Evolutionary conservation across 2,113 vertebrate species (phyloP).

Genomic region (Tichodroma muraria): DNA sequence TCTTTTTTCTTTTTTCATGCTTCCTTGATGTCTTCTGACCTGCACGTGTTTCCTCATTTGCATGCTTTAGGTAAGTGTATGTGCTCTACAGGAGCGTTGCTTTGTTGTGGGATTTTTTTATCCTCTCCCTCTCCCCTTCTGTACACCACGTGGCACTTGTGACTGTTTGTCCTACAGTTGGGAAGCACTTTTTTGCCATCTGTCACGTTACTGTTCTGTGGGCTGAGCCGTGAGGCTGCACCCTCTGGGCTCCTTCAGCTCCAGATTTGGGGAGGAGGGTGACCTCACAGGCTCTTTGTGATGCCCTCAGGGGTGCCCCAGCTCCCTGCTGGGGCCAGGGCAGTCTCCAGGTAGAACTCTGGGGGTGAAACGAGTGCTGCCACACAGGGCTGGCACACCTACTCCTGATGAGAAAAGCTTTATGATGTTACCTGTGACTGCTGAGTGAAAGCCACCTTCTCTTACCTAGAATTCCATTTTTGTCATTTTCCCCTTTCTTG

Average conservation of each 20-base stretch:
- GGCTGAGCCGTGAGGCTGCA: neutral
- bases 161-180: neutral
- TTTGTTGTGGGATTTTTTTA: neutral
- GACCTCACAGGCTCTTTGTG: neutral
- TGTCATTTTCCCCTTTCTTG: neutral
- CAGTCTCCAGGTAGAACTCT: neutral
- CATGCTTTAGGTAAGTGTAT: slow-evolving; percentile 28
- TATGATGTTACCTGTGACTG: neutral
- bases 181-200: neutral
- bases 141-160: neutral
- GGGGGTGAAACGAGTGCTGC: rapidly evolving
- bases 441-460: neutral
- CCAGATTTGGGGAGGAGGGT: neutral
- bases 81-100: neutral
- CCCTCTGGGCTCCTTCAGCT: neutral
- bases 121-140: neutral
- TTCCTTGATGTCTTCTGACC: neutral
- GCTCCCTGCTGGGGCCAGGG: neutral
- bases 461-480: neutral
- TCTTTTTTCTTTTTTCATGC: neutral
- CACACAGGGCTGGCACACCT: neutral
- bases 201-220: neutral
- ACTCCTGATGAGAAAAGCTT: neutral
- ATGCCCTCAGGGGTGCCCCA: neutral
- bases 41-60: neutral